Evolutionary conservation across 2,113 vertebrate species (phyloP).

Genomic region (Larimichthys polyactis): DNA sequence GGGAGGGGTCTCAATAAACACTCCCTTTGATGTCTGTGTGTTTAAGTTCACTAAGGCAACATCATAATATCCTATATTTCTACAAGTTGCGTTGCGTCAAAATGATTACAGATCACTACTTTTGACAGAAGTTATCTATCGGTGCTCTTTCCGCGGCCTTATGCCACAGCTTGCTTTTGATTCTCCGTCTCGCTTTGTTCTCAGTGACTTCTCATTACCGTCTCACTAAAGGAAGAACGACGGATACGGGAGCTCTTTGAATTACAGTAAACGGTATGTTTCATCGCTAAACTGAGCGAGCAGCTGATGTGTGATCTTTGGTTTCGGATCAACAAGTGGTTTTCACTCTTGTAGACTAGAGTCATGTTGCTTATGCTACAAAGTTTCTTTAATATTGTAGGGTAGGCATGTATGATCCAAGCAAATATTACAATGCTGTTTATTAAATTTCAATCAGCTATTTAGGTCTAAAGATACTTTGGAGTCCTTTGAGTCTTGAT

Average conservation of each 20-base stretch:
- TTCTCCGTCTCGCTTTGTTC: constrained; percentile 42
- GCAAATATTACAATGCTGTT: background rate
- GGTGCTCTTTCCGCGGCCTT: background rate
- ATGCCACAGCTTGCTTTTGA: constrained; percentile 30
- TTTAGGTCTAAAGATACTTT: too few relatives aligned
- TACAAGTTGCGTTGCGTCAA: constrained; percentile 47
- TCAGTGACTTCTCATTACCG: constrained; percentile 50
- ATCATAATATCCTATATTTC: constrained; percentile 37
- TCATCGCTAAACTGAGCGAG: background rate
- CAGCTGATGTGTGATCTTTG: constrained; percentile 23
- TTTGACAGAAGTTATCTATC: constrained; percentile 18
- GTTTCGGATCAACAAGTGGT: constrained; percentile 5
- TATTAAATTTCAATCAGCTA: background rate
- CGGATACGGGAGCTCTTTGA: constrained; percentile 41
- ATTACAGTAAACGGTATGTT: constrained; percentile 26
- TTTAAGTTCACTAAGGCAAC: constrained; percentile 51
- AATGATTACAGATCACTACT: constrained; percentile 47
- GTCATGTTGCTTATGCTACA: background rate
- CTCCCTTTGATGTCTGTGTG: constrained; percentile 64
- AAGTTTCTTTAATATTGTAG: background rate
- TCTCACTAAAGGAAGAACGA: constrained; percentile 19
- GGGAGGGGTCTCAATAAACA: constrained; percentile 65
- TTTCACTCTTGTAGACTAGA: background rate
- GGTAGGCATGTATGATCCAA: background rate
- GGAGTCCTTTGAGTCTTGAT: background rate